phyloP scores from a whole-genome alignment of 2,888 invertebrate species.

The Andricus curvator region DNA sequence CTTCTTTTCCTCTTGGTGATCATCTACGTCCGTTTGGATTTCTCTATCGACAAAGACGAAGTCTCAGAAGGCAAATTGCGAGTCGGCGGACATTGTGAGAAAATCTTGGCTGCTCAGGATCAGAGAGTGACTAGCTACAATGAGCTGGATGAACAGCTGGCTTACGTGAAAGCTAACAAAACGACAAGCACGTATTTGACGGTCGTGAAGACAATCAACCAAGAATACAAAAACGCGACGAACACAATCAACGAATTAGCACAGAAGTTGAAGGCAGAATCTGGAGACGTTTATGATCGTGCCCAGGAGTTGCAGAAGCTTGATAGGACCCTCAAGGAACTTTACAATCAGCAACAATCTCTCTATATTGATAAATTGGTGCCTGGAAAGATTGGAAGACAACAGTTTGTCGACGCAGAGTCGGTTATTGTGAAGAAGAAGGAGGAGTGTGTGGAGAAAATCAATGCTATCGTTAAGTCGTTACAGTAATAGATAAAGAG shows the following conservation, averaged over 20 bases:
- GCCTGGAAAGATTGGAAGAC: slow-evolving; percentile 81
- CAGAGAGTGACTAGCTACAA: slow-evolving; percentile 82
- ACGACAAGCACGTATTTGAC: slow-evolving; percentile 79
- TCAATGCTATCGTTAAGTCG: slow-evolving; percentile 78
- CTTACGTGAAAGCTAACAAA: slow-evolving; percentile 82
- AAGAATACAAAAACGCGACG: slow-evolving; percentile 82
- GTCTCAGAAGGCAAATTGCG: slow-evolving; percentile 78
- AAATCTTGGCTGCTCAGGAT: slow-evolving; percentile 81
- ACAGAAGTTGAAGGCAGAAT: slow-evolving; percentile 81
- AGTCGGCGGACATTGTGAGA: slow-evolving; percentile 79
- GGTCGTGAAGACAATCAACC: slow-evolving; percentile 81
- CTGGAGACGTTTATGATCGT: slow-evolving; percentile 82
- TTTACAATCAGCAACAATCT: slow-evolving; percentile 79
- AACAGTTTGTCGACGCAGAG: slow-evolving; percentile 82
- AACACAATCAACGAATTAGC: slow-evolving; percentile 79
- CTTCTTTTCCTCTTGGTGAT: slow-evolving; percentile 94
- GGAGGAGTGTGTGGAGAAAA: slow-evolving; percentile 80
- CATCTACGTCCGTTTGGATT: slow-evolving; percentile 96
- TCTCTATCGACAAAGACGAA: slow-evolving; percentile 91
- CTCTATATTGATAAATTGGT: slow-evolving; percentile 83
- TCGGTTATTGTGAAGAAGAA: slow-evolving; percentile 80
- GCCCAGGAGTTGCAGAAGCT: slow-evolving; percentile 82
- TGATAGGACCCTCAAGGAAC: slow-evolving; percentile 79
- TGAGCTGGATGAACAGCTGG: slow-evolving; percentile 82
- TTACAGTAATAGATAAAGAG: slow-evolving; percentile 67